These are phyloP conservation scores for Cinclus cinclus DNA, from an alignment of 2,113 vertebrate species.

Conservation along the genomic window DNA sequence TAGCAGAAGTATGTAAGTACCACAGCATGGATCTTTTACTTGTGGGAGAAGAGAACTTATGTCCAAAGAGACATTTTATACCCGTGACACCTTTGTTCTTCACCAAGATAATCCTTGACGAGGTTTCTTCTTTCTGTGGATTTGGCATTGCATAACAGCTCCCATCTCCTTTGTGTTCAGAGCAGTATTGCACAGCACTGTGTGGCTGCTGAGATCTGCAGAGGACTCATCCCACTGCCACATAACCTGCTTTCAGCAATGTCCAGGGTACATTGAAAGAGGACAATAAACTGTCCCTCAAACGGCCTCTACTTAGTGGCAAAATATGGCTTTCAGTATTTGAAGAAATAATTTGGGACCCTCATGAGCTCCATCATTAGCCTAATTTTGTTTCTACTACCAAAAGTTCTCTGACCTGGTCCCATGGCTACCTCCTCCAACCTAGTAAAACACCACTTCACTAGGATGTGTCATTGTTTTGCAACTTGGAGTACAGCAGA, in stretches of 20 bases:
- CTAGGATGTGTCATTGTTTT: neutral
- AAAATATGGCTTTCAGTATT: neutral
- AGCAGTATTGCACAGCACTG: neutral
- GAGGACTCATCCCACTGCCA: neutral
- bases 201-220: neutral
- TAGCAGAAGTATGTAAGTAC: neutral
- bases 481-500: neutral
- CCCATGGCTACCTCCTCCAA: neutral
- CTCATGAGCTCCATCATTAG: neutral
- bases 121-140: neutral
- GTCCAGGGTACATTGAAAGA: neutral
- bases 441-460: neutral
- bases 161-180: neutral
- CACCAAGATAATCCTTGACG: neutral
- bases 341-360: constrained; percentile 3
- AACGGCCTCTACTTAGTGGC: neutral
- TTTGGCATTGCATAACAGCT: neutral
- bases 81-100: neutral
- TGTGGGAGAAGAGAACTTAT: neutral
- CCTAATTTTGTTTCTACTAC: constrained; percentile 43
- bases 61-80: neutral
- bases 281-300: neutral
- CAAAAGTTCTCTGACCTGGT: neutral
- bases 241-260: neutral
- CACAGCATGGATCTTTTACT: neutral